Base-by-base conservation (phyloP, 2,888 invertebrate species). In the Tetramorium bicarinatum region DNA sequence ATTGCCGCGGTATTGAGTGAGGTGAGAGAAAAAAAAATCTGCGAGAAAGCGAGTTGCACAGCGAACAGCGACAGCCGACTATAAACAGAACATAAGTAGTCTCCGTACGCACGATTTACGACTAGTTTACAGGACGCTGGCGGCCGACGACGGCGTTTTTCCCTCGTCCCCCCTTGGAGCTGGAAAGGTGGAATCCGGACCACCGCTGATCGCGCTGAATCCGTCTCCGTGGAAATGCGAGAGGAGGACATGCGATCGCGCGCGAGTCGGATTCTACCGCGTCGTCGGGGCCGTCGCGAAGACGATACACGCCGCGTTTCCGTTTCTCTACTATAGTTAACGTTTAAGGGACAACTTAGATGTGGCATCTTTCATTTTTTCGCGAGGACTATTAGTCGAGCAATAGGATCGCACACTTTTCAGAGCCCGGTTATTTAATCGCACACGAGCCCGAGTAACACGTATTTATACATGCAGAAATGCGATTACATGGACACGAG, bases 321-420 rank as follows among this genome's bases (percentile, higher is more conserved):
- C 71, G 56, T 86, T 86, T 86, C 82, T 86, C 85, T 67, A 85
- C 85, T 59, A 52, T 82, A 66, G 80, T 71, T 66, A 87, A 77
- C 76, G 29, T 79, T 85, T 72, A 69, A 87, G 52, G 72, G 85
- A 83, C 83, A 89, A 80, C 76, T 56, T 88, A 88, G 84, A 82
- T 84, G 79, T 80, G 88, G 83, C 84, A 87, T 88, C 86, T 87
- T 80, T 90, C 84, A 89, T 89, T 89, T 59, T 52, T 67, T 88
- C 82, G 89, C 86, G 88, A 72, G 87, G 80, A 83, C 66, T 54
- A 76, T 85, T 87, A 90, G 87, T 83, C 88, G 85, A 87, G 72
- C 86, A 86, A 88, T 90, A 90, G 90, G 77, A 86, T 82, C 85
- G 89, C 90, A 87, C 89, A 88, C 79, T 84, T 86, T 85, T 87